A percentile compares a stretch with the other conserved stretches of the same genome.
phyloP scores from a whole-genome alignment of 2,888 invertebrate genomes.

The Apamea epomidion region DNA sequence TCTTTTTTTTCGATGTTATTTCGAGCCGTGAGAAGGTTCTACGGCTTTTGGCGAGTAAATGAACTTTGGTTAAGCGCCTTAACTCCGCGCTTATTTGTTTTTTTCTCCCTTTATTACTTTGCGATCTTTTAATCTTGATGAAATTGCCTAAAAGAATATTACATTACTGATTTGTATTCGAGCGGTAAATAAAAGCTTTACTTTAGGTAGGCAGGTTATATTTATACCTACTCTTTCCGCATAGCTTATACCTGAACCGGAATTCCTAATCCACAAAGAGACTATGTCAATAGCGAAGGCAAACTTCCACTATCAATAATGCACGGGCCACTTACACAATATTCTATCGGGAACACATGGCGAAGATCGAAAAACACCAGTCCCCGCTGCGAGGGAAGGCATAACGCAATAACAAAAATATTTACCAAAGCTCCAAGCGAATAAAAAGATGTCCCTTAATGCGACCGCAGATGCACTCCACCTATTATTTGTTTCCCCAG shows the following conservation, averaged over 20 bases:
- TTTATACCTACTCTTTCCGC: not conserved
- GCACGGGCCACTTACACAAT: slow-evolving; percentile 79
- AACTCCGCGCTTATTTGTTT: slow-evolving; percentile 59
- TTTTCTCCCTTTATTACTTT: slow-evolving; percentile 64
- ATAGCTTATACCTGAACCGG: not conserved
- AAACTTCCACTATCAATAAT: slow-evolving; percentile 78
- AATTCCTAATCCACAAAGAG: slow-evolving; percentile 61
- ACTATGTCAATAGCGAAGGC: slow-evolving; percentile 61
- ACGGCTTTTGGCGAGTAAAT: slow-evolving; percentile 60
- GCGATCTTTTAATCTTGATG: slow-evolving; percentile 58
- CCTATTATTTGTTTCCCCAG: slow-evolving; percentile 87
- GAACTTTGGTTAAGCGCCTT: slow-evolving; percentile 59
- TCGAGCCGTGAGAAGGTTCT: slow-evolving; percentile 70
- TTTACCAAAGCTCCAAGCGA: slow-evolving; percentile 87
- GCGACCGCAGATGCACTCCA: slow-evolving; percentile 86
- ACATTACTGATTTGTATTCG: slow-evolving; percentile 40
- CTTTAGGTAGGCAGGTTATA: not conserved
- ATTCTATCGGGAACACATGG: slow-evolving; percentile 75
- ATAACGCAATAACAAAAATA: slow-evolving; percentile 88
- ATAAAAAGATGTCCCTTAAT: slow-evolving; percentile 90
- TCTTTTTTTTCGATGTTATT: slow-evolving; percentile 71
- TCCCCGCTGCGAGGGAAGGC: slow-evolving; percentile 72
- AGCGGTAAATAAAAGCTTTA: slow-evolving; percentile 12
- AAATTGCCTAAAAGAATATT: slow-evolving; percentile 44
- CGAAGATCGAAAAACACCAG: slow-evolving; percentile 75